phyloP scores from a whole-genome alignment of 2,113 vertebrate species.

The Pardalotus punctatus region DNA sequence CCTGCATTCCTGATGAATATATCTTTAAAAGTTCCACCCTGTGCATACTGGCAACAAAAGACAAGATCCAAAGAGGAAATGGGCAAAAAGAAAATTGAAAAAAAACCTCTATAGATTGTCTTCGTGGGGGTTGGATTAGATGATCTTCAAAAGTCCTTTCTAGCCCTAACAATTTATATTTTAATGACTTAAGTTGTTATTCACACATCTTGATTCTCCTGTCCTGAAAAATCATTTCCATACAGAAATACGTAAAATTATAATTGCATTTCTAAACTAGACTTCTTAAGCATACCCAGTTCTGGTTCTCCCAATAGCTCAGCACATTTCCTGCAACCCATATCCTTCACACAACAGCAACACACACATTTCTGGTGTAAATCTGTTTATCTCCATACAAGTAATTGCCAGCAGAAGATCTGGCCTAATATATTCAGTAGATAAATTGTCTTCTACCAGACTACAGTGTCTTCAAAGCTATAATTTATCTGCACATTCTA shows the following conservation, averaged over 20 bases:
- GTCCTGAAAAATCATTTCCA: not conserved
- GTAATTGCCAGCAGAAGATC: not conserved
- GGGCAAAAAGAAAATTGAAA: not conserved
- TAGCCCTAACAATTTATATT: not conserved
- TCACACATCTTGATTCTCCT: not conserved
- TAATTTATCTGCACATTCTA: not conserved
- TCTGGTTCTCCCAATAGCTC: not conserved
- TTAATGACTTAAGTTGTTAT: not conserved
- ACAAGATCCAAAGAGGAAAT: not conserved
- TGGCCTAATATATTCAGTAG: not conserved
- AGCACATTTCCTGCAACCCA: not conserved
- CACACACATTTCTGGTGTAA: not conserved
- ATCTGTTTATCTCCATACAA: not conserved
- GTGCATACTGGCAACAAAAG: not conserved
- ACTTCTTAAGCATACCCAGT: not conserved
- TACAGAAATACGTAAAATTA: not conserved
- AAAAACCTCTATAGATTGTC: not conserved
- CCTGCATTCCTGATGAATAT: not conserved
- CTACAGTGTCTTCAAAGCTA: conserved; percentile 1
- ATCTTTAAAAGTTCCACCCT: not conserved
- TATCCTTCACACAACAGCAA: not conserved
- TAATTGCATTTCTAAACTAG: not conserved
- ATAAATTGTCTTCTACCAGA: not conserved
- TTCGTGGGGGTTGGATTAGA: not conserved
- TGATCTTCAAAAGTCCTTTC: not conserved